These are phyloP conservation scores for Accipiter virgatus DNA, from an alignment of 2,113 vertebrate genomes.

Conservation along the genomic window DNA sequence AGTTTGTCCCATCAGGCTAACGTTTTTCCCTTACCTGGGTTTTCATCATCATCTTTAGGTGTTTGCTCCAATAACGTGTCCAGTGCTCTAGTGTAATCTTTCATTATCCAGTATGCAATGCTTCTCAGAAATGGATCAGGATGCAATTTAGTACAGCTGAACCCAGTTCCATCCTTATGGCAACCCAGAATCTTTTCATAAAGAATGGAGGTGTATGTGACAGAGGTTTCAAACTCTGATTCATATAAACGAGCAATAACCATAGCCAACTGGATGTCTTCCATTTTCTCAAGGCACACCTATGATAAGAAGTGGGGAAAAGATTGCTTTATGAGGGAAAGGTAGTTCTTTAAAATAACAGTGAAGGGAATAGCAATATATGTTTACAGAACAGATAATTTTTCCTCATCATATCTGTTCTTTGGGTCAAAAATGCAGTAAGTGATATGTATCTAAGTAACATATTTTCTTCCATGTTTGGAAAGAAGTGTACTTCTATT, in stretches of 20 bases:
- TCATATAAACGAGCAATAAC: slow-evolving; percentile 94
- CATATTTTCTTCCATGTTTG: neutral
- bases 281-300: slow-evolving; percentile 99
- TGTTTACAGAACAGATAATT: neutral
- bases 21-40: slow-evolving; percentile 78
- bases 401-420: neutral
- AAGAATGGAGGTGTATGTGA: slow-evolving; percentile 91
- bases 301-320: slow-evolving; percentile 19
- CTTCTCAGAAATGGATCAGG: slow-evolving; percentile 95
- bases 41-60: slow-evolving; percentile 91
- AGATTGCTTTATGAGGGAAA: neutral
- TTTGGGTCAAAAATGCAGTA: neutral
- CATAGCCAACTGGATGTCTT: slow-evolving; percentile 97
- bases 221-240: slow-evolving; percentile 93
- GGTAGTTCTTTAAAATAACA: neutral
- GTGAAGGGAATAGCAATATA: neutral
- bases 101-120: slow-evolving; percentile 97
- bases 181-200: slow-evolving; percentile 93
- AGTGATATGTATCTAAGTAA: neutral
- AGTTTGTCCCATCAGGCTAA: neutral
- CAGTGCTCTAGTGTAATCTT: slow-evolving; percentile 91
- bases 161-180: slow-evolving; percentile 83
- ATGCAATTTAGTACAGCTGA: slow-evolving; percentile 85
- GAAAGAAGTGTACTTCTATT: neutral
- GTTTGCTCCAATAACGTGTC: slow-evolving; percentile 94